Evolutionary conservation across 2,113 vertebrate species (phyloP), one percentile per base, ranked within the genome.

Genomic region (Thamnaconus septentrionalis): DNA sequence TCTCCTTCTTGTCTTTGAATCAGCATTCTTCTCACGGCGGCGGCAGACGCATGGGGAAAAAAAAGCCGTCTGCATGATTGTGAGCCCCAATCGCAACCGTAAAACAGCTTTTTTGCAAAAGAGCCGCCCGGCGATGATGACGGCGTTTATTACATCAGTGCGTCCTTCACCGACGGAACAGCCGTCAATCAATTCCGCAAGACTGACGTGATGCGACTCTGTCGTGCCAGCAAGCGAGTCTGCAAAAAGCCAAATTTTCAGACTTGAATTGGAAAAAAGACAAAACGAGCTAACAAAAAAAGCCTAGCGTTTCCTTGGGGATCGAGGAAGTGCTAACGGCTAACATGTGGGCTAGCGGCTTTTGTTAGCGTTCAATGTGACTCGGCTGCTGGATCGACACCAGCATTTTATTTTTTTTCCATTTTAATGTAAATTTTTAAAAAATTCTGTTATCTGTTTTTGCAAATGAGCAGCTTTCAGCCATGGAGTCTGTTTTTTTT

Each of bases 401-500:
- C n/a, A n/a, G n/a, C n/a, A n/a, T n/a, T n/a, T n/a, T n/a, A n/a
- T n/a, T n/a, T n/a, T n/a, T n/a, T n/a, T n/a, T n/a, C n/a, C n/a
- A n/a, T n/a, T n/a, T n/a, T n/a, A n/a, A n/a, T n/a, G n/a, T n/a
- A n/a, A n/a, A n/a, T n/a, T n/a, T n/a, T n/a, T n/a, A n/a, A n/a
- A n/a, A n/a, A n/a, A n/a, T n/a, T n/a, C n/a, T n/a, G n/a, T n/a
- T n/a, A n/a, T n/a, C n/a, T n/a, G n/a, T n/a, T n/a, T n/a, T n/a
- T n/a, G n/a, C n/a, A 41, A 84, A 77, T 82, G 82, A 85, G 74
- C 76, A 53, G 74, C 69, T 85, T 79, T 69, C 58, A 7, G 59
- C 49, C 31, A 43, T 1, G 7, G 7, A 73, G 73, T 48, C 61
- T 53, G 55, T 52, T 64, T 47, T 50, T n/a, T n/a, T n/a, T n/a